Percentiles rank a stretch among this genome's conserved stretches.
phyloP scores from a whole-genome alignment of 1,140 invertebrate species.

The Pantala flavescens region DNA sequence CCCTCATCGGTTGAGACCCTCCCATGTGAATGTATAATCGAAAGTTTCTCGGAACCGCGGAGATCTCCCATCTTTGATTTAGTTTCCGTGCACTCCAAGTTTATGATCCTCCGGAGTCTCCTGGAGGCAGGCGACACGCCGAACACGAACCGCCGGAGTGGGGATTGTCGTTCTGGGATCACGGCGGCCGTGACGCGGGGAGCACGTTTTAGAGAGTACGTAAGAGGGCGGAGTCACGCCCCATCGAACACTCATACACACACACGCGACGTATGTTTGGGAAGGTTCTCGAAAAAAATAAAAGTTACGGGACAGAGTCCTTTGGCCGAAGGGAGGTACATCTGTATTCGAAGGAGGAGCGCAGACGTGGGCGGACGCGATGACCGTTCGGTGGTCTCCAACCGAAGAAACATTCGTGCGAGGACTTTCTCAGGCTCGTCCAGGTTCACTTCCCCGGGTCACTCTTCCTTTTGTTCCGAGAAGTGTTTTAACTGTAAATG shows the following conservation, averaged over 20 bases:
- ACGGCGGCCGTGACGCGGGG: neutral
- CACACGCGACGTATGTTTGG: neutral
- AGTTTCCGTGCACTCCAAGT: no score
- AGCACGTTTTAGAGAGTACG: neutral
- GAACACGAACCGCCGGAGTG: no score
- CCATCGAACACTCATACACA: neutral
- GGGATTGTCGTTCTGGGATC: neutral
- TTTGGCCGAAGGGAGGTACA: neutral
- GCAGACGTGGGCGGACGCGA: neutral
- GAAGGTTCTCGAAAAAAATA: neutral
- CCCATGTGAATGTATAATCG: no score
- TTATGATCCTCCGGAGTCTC: no score
- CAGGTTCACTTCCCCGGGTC: neutral
- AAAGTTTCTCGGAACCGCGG: no score
- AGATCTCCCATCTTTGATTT: no score
- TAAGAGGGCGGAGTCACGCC: neutral
- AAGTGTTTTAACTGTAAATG: no score
- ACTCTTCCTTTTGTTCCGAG: no score
- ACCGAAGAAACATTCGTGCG: neutral
- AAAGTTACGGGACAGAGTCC: neutral
- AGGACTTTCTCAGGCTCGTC: neutral
- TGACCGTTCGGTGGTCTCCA: neutral
- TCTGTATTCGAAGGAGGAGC: neutral
- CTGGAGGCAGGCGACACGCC: no score
- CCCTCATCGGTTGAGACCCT: no score